Evolutionary conservation across 2,888 invertebrate genomes (phyloP).

Genomic region (Erebia ligea): DNA sequence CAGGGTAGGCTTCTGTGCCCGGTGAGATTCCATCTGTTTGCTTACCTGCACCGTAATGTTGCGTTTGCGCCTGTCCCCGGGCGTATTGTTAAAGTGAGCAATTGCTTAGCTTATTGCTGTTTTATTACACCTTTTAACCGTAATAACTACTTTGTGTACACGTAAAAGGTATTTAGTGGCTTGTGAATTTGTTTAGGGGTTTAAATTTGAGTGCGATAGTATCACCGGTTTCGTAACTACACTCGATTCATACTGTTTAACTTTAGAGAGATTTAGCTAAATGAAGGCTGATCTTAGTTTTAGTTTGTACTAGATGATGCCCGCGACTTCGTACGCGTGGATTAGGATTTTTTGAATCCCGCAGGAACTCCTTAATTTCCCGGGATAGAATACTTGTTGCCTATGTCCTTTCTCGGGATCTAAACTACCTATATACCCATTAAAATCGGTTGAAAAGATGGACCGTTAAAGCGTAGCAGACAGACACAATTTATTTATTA

Average conservation of each 20-base stretch:
- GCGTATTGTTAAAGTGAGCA: slow-evolving; percentile 52
- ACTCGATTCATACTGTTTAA: neutral
- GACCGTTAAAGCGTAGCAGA: too few relatives aligned
- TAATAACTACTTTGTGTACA: slow-evolving; percentile 30
- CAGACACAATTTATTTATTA: too few relatives aligned
- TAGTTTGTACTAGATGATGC: too few relatives aligned
- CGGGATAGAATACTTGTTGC: too few relatives aligned
- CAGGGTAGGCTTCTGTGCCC: slow-evolving; percentile 66
- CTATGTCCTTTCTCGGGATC: too few relatives aligned
- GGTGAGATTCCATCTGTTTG: slow-evolving; percentile 56
- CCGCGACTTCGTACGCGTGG: too few relatives aligned
- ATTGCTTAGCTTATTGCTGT: slow-evolving; percentile 41
- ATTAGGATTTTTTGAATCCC: too few relatives aligned
- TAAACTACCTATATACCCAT: too few relatives aligned
- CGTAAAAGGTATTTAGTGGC: slow-evolving; percentile 17
- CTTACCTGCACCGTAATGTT: slow-evolving; percentile 46
- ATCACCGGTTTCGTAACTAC: neutral
- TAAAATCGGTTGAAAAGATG: too few relatives aligned
- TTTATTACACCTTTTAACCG: slow-evolving; percentile 37
- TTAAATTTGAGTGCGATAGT: slow-evolving; percentile 4
- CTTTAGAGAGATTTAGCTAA: too few relatives aligned
- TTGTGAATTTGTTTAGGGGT: neutral
- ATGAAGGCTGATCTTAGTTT: too few relatives aligned
- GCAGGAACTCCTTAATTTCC: too few relatives aligned
- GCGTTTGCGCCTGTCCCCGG: slow-evolving; percentile 47